A percentile compares a stretch with the other conserved stretches of the same genome.
Evolutionary conservation across 2,888 invertebrate species (phyloP).

Genomic region (Caenorhabditis zanzibari): DNA sequence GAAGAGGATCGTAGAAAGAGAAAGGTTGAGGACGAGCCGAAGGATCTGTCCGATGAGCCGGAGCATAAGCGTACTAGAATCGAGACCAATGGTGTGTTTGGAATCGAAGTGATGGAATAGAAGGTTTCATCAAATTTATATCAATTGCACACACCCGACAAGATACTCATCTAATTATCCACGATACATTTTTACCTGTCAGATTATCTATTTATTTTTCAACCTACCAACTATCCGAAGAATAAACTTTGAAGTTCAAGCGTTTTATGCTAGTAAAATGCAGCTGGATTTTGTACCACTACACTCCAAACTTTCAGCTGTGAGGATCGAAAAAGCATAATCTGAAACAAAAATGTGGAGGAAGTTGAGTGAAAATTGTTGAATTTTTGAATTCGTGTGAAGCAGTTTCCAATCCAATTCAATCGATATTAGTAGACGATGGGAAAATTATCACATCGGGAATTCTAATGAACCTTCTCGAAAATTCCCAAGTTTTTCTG

Average conservation of each 20-base stretch:
- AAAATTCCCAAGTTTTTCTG: too few relatives aligned
- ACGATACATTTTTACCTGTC: neutral
- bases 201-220: neutral
- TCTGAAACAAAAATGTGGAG: too few relatives aligned
- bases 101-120: slow-evolving; percentile 12
- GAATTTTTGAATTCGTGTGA: too few relatives aligned
- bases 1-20: slow-evolving; percentile 24
- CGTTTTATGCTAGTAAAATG: neutral
- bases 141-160: neutral
- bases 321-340: too few relatives aligned
- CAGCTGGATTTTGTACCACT: too few relatives aligned
- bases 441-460: too few relatives aligned
- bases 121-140: neutral
- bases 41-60: slow-evolving; percentile 17
- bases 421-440: too few relatives aligned
- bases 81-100: neutral
- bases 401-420: too few relatives aligned
- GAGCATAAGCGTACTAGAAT: slow-evolving; percentile 13
- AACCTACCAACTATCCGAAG: neutral
- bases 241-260: neutral
- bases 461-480: too few relatives aligned
- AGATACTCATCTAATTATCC: slow-evolving; percentile 3
- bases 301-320: too few relatives aligned
- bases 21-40: slow-evolving; percentile 6
- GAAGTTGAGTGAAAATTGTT: too few relatives aligned